Conservation (phyloP, 2,797 vertebrate genomes). For the Cossypha niveicapilla region DNA sequence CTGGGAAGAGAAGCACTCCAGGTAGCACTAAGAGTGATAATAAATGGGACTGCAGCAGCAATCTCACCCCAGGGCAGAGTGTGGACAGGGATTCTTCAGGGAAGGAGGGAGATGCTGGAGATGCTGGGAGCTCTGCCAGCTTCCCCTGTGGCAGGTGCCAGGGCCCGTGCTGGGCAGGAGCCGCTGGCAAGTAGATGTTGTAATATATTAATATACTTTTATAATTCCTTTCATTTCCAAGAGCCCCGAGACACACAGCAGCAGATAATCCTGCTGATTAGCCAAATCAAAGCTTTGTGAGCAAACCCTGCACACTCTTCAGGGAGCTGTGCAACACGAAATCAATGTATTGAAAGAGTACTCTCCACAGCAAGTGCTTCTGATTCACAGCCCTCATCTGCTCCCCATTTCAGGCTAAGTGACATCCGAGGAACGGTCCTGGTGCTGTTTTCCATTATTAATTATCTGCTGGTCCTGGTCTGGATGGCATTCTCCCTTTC, state of each 20-base stretch:
- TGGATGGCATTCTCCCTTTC: background rate
- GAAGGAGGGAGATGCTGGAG: background rate
- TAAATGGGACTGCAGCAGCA: background rate
- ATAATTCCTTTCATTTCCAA: slow-evolving; percentile 31
- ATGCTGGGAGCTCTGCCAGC: background rate
- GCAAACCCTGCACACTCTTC: background rate
- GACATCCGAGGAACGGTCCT: background rate
- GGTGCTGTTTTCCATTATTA: background rate
- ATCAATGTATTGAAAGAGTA: slow-evolving; percentile 8
- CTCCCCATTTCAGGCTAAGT: background rate
- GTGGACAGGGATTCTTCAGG: background rate
- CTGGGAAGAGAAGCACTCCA: background rate
- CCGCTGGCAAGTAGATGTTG: background rate
- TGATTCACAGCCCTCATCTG: background rate
- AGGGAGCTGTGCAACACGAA: background rate
- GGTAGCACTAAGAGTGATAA: background rate
- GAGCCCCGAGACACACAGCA: background rate
- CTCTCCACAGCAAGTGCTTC: background rate
- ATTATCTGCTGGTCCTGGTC: background rate
- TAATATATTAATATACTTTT: slow-evolving; percentile 3
- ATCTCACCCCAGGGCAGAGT: background rate
- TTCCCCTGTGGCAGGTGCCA: background rate
- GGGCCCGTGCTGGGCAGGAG: background rate
- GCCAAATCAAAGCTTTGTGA: slow-evolving; percentile 35
- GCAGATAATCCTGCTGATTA: slow-evolving; percentile 43